Base-by-base conservation (phyloP, 2,113 vertebrate species). In the Protobothrops flavoviridis region DNA sequence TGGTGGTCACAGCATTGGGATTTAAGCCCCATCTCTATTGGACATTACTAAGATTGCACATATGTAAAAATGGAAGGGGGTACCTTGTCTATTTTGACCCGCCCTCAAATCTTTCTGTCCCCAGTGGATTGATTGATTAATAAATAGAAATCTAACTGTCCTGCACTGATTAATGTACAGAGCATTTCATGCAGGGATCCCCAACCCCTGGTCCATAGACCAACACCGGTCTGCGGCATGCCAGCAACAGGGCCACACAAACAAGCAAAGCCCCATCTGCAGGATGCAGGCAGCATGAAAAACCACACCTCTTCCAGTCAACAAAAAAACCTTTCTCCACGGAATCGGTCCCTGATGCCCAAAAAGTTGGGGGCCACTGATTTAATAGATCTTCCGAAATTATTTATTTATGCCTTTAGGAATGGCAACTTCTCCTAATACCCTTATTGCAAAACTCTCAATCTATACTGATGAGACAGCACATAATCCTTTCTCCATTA, bases 401-500 rank as follows among this genome's bases (percentile, higher is more conserved):
- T 92, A 85, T 94, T 93, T 90, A 45, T 91, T 89, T 85, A 95
- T 95, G 29, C 69, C 93, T 88, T 86, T 64, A 95, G 95, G 85
- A 95, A 95, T 55, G 64, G 85, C 92, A 94, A 3, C 89, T 93
- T 89, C 93, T 92, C 89, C 26, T 87, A 53, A 85, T 57, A 86
- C 55, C 91, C 93, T 55, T 56, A 94, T 45, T 53, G 90, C 94
- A 95, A 52, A 52, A 64, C 1, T 45, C 94, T 85, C 81, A 87
- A 29, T 43, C n/a, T 89, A 57, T 64, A 93, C 93, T 89, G 95
- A 94, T 95, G 87, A 95, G 94, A 96, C 95, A 91, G 29, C 94
- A 94, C 86, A 59, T 33, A 95, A 96, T 96, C 93, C 90, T 95
- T 61, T 88, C 29, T 86, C 56, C 92, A 94, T 23, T 45, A 95